Conservation (phyloP, 1,140 invertebrate genomes). For the Globodera rostochiensis region DNA sequence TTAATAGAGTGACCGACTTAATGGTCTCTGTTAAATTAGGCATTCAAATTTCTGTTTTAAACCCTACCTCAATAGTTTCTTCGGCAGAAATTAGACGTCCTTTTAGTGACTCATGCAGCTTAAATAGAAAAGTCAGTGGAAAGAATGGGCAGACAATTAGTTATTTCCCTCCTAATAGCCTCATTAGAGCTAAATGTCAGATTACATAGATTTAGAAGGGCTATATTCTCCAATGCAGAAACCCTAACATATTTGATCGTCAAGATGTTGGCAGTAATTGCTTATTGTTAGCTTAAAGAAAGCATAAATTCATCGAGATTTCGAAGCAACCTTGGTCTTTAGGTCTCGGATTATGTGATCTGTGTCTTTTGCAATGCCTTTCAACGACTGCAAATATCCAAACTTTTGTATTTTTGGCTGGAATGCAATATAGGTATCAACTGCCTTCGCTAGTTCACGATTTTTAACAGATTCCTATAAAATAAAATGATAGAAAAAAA, state of each 20-base stretch:
- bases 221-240: too few species aligned
- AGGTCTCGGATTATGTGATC: conserved; percentile 12
- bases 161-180: too few species aligned
- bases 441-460: conserved; percentile 19
- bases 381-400: conserved; percentile 19
- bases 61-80: conserved; percentile 26
- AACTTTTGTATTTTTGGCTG: conserved; percentile 34
- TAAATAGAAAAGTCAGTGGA: conserved; percentile 15
- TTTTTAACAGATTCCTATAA: conserved; percentile 22
- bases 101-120: conserved; percentile 24
- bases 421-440: conserved; percentile 21
- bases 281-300: not conserved
- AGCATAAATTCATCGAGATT: too few species aligned
- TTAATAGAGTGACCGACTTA: conserved; percentile 25
- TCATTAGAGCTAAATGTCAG: too few species aligned
- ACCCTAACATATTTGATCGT: too few species aligned
- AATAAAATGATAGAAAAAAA: conserved; percentile 14
- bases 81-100: conserved; percentile 26
- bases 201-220: too few species aligned
- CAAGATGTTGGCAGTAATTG: not conserved
- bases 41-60: not conserved
- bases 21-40: conserved; percentile 9
- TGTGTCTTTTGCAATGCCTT: conserved; percentile 26
- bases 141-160: too few species aligned
- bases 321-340: conserved; percentile 8